phyloP scores from a whole-genome alignment of 2,797 vertebrate genomes.

The Falco naumanni region DNA sequence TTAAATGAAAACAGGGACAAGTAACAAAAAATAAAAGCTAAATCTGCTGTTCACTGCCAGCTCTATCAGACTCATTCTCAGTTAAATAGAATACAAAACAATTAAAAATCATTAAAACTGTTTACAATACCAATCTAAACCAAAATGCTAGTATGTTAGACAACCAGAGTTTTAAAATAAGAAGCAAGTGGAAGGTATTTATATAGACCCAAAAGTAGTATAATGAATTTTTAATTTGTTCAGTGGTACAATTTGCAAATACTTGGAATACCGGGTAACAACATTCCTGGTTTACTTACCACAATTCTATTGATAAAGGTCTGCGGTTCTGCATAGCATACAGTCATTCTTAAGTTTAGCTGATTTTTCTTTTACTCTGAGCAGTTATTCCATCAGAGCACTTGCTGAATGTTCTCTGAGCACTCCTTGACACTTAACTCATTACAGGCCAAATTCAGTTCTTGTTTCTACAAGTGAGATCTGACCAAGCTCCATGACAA shows the following conservation, averaged over 20 bases:
- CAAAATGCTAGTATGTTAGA: background rate
- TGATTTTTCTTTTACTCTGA: background rate
- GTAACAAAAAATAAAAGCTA: background rate
- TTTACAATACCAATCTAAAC: background rate
- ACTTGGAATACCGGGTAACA: background rate
- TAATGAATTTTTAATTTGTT: background rate
- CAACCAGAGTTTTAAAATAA: background rate
- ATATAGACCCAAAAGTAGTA: background rate
- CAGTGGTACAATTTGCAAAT: background rate
- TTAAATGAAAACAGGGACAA: background rate
- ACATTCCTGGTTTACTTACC: background rate
- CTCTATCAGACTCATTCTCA: background rate
- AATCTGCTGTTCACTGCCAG: background rate
- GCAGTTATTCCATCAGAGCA: background rate
- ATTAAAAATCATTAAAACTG: background rate
- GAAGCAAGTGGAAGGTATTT: background rate
- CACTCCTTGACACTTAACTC: background rate
- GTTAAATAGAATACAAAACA: background rate
- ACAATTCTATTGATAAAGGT: background rate
- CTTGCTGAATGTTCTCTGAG: background rate
- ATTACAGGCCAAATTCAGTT: background rate
- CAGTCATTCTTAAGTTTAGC: background rate
- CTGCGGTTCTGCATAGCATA: background rate
- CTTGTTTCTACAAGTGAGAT: background rate
- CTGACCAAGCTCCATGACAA: background rate